These are phyloP conservation scores for Hirtodrosophila histrioides DNA, from an alignment of 2,888 invertebrate species.

Conservation along the genomic window DNA sequence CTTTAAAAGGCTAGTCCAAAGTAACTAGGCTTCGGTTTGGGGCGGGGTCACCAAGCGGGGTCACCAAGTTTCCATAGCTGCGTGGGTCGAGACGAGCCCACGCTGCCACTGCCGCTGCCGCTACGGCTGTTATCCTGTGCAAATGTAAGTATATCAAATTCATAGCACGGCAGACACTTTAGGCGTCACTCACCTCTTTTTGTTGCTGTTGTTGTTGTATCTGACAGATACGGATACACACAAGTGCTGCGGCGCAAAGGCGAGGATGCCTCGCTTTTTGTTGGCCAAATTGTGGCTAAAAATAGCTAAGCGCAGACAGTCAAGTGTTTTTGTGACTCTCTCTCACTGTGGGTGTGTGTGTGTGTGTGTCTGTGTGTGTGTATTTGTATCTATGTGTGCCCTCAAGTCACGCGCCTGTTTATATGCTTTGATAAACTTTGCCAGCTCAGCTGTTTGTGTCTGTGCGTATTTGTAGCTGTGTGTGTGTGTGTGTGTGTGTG, in stretches of 20 bases:
- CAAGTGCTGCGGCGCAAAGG: background rate
- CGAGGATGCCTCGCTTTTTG: slow-evolving; percentile 17
- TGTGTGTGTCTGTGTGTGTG: slow-evolving; percentile 23
- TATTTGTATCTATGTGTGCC: slow-evolving; percentile 27
- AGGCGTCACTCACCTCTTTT: slow-evolving; percentile 57
- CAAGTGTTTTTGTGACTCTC: slow-evolving; percentile 41
- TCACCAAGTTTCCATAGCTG: slow-evolving; percentile 8
- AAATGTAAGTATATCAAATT: slow-evolving; percentile 23
- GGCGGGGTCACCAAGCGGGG: background rate
- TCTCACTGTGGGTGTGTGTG: slow-evolving; percentile 9
- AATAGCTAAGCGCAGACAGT: slow-evolving; percentile 59
- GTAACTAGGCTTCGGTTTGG: background rate
- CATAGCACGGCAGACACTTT: slow-evolving; percentile 52
- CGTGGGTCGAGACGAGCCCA: slow-evolving; percentile 28
- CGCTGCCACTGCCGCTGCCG: slow-evolving; percentile 3
- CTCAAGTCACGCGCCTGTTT: slow-evolving; percentile 74
- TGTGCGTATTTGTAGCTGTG: slow-evolving; percentile 40
- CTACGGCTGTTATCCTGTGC: slow-evolving; percentile 28
- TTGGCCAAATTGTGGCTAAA: slow-evolving; percentile 60
- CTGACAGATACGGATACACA: slow-evolving; percentile 22
- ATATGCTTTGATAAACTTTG: slow-evolving; percentile 71
- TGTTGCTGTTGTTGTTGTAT: slow-evolving; percentile 15
- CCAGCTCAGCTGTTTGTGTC: slow-evolving; percentile 55
- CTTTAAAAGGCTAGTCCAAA: background rate
- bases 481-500: slow-evolving; percentile 20